phyloP scores from a whole-genome alignment of 2,797 vertebrate genomes.

The Melopsittacus undulatus region DNA sequence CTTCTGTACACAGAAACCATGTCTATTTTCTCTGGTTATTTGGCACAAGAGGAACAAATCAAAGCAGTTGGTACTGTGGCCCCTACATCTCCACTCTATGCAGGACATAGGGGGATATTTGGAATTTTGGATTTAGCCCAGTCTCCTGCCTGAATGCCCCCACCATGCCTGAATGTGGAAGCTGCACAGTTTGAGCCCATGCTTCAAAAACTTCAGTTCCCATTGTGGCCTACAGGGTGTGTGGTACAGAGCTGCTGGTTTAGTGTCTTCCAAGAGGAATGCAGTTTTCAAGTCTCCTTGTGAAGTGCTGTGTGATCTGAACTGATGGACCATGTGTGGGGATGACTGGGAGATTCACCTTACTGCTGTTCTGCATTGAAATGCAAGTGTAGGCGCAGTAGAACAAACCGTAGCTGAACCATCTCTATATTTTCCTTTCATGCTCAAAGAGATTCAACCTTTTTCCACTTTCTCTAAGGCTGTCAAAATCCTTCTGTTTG shows the following conservation, averaged over 20 bases:
- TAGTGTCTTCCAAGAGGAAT: neutral
- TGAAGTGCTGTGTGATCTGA: neutral
- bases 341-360: neutral
- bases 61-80: neutral
- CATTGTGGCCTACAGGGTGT: accelerated
- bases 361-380: neutral
- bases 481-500: neutral
- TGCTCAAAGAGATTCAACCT: neutral
- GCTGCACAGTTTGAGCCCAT: neutral
- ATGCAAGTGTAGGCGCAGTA: neutral
- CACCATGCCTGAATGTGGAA: neutral
- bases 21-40: neutral
- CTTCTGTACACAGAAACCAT: neutral
- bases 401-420: neutral
- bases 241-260: neutral
- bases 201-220: neutral
- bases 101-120: neutral
- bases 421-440: neutral
- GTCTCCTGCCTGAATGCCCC: neutral
- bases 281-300: neutral
- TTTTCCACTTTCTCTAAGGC: neutral
- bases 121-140: neutral
- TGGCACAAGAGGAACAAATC: neutral
- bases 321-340: accelerated
- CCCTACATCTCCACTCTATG: neutral